Base-by-base conservation (phyloP, 2,113 vertebrate species). In the Piaya cayana region DNA sequence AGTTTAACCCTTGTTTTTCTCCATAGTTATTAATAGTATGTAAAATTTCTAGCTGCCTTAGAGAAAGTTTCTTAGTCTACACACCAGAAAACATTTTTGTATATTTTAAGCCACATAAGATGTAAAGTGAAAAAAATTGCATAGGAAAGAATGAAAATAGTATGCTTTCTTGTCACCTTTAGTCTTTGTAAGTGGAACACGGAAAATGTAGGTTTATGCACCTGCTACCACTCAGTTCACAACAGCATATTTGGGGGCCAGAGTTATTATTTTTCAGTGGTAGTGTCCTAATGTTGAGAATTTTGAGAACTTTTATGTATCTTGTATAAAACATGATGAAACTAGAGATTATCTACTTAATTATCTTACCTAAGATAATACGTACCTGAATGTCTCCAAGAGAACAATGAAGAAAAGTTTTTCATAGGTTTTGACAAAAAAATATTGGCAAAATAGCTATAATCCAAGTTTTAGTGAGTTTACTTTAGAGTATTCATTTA, bases 61-160 rank as follows among this genome's bases (percentile, higher is more conserved):
- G 20, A 49, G 7, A 71, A 3, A 29, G 5, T 27, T 71, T 79
- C 27, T 88, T 25, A 52, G 2, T 34, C 13, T 39, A 16, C 4
- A 70, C 16, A 70, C 47, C 13, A 53, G 25, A 69, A 81, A 77
- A 16, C 7, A 30, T 34, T 8, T 42, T 64, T 39, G 55, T 27
- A 30, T 47, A 3, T n/a, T 20, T 47, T 15, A 68, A 11, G 21
- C 23, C 25, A 64, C 15, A 4, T 87, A 45, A 59, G 74, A 56
- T 5, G 21, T 76, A 21, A 32, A 39, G 5, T 47, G 22, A 59
- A 80, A 65, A 10, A 53, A 19, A 56, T n/a, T 6, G 9, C 1
- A 2, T 27, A 62, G 4, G 5, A 11, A 37, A 42, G 4, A 11
- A 62, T 34, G n/a, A 30, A 9, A 11, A 1, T 1, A 18, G 6